phyloP scores from a whole-genome alignment of 1,140 invertebrate species.

The Meloidogyne floridensis region DNA sequence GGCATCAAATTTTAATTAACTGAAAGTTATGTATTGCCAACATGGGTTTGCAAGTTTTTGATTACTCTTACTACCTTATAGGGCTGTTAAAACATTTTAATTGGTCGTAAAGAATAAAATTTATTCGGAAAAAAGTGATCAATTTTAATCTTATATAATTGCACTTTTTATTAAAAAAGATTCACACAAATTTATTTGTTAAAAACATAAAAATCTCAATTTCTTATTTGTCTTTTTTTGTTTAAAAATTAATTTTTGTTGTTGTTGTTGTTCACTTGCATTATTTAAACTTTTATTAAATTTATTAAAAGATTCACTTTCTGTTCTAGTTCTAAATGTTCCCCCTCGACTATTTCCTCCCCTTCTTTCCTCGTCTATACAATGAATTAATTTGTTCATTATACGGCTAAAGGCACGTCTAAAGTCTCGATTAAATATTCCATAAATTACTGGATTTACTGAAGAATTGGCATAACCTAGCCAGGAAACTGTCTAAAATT shows the following conservation, averaged over 20 bases:
- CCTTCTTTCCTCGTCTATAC: constrained; percentile 39
- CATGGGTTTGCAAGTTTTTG: too few relatives aligned
- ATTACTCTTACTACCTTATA: too few relatives aligned
- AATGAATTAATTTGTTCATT: constrained; percentile 56
- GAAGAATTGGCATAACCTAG: constrained; percentile 97
- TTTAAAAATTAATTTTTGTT: constrained; percentile 18
- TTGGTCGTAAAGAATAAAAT: too few relatives aligned
- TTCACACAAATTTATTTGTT: too few relatives aligned
- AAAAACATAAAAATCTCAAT: too few relatives aligned
- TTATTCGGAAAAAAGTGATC: too few relatives aligned
- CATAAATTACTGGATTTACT: constrained; percentile 59
- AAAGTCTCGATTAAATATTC: constrained; percentile 93
- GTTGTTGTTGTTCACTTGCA: constrained; percentile 19
- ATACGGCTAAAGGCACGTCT: constrained; percentile 70
- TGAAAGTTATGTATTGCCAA: too few relatives aligned
- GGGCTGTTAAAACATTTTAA: too few relatives aligned
- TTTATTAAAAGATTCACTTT: background rate
- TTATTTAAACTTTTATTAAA: constrained; percentile 10
- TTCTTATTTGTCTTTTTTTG: too few relatives aligned
- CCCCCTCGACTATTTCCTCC: background rate
- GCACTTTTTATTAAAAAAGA: too few relatives aligned
- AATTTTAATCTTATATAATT: too few relatives aligned
- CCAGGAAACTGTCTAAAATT: constrained; percentile 73
- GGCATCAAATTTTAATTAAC: too few relatives aligned
- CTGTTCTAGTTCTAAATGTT: background rate